Evolutionary conservation across 2,113 vertebrate genomes (phyloP).

Genomic region (Crocuta crocuta): DNA sequence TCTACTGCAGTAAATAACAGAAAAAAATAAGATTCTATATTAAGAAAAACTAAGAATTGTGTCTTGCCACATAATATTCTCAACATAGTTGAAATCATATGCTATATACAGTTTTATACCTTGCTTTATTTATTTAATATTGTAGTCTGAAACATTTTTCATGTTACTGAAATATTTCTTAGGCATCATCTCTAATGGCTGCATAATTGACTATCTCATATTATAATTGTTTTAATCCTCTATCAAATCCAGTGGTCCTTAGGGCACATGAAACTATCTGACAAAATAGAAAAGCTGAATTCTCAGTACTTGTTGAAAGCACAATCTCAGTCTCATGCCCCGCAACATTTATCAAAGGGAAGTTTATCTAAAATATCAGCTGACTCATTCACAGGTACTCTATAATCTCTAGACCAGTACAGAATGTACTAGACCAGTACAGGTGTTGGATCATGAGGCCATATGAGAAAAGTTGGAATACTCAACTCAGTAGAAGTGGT

Average conservation of each 20-base stretch:
- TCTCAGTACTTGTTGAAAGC: background rate
- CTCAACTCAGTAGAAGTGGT: background rate
- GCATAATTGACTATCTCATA: background rate
- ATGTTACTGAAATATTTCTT: background rate
- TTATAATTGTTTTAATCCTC: background rate
- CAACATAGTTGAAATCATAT: background rate
- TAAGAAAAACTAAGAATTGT: background rate
- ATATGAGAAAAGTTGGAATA: background rate
- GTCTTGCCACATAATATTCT: background rate
- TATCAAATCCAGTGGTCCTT: background rate
- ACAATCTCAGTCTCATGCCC: background rate
- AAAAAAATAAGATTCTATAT: background rate
- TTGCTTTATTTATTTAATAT: slow-evolving; percentile 17
- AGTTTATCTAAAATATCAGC: background rate
- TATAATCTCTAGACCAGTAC: background rate
- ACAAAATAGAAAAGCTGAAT: background rate
- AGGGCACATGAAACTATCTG: background rate
- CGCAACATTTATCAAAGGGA: background rate
- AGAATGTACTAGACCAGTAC: background rate
- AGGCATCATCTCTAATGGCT: background rate
- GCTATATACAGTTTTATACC: background rate
- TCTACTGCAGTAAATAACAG: background rate
- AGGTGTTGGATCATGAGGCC: background rate
- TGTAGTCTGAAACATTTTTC: background rate
- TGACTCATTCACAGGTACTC: background rate